Base-by-base conservation (phyloP, 2,113 vertebrate species). In the Mesitornis unicolor region DNA sequence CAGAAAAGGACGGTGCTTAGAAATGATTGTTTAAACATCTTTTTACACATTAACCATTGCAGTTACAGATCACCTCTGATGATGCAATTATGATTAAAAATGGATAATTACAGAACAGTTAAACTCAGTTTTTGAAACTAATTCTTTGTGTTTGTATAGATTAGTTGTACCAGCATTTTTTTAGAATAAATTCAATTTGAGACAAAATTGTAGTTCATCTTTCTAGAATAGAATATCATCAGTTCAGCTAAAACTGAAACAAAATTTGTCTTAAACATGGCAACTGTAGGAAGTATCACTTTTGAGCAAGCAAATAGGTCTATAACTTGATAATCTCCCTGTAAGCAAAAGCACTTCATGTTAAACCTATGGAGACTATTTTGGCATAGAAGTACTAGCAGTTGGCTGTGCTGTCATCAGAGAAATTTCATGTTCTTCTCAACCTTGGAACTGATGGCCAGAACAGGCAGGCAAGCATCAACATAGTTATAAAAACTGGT, bases 401-500 rank as follows among this genome's bases (percentile, higher is more conserved):
- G 12, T 40, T 73, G 38, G 13, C 14, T 57, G 17, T 54, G 28
- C n/a, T 87, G 16, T 78, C 54, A n/a, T 4, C 3, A 1, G 10
- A 83, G 65, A 84, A 94, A 95, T 47, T 64, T 38, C 61, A n/a
- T 26, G 24, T 43, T 65, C 12, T 79, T 33, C 47, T 81, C 48
- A 59, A 84, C 60, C 35, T 21, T 76, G 76, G 67, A 59, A 79
- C 2, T 53, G 35, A 65, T 24, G 60, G 70, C 65, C 31, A 57
- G 25, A 85, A 87, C 7, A 96, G 70, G 60, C 26, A 97, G 84
- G 67, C 92, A 97, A 84, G 22, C 91, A 94, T 83, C 84, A 97
- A 86, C 22, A 64, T 98, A 97, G 98, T 98, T 98, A 98, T 98
- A 98, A 98, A 98, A 98, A 98, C 98, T 95, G 98, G 97, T 98